Percentiles rank a stretch among this genome's conserved stretches.
These are phyloP conservation scores for Drosophila kikkawai DNA, from an alignment of 1,140 invertebrate genomes.

Conservation along the genomic window DNA sequence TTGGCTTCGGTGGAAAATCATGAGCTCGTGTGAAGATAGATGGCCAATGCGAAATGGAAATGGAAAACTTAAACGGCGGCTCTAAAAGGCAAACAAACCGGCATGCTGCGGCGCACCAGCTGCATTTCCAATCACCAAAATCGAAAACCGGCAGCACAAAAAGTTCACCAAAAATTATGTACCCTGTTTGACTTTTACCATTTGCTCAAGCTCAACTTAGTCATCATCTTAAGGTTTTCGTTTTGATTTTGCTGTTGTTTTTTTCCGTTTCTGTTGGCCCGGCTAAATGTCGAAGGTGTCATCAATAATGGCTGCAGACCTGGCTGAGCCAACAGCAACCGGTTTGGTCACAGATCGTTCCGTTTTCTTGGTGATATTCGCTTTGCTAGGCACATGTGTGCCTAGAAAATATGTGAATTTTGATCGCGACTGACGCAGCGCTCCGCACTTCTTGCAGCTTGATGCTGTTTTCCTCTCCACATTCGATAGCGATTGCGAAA, in stretches of 20 bases:
- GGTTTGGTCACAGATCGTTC: slow-evolving; percentile 53
- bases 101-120: slow-evolving; percentile 13
- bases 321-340: slow-evolving; percentile 38
- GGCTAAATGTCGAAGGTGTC: slow-evolving; percentile 81
- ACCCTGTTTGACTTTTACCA: slow-evolving; percentile 76
- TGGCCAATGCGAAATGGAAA: slow-evolving; percentile 70
- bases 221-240: slow-evolving; percentile 60
- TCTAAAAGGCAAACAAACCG: slow-evolving; percentile 70
- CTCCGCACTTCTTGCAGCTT: slow-evolving; percentile 14
- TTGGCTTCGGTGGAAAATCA: slow-evolving; percentile 52
- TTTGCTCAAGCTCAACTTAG: slow-evolving; percentile 71
- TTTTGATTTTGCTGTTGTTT: slow-evolving; percentile 32
- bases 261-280: slow-evolving; percentile 4
- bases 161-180: slow-evolving; percentile 71
- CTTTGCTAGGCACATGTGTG: slow-evolving; percentile 46
- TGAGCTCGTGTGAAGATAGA: slow-evolving; percentile 41
- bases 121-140: slow-evolving; percentile 53
- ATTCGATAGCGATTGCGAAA: slow-evolving; percentile 58
- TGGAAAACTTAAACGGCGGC: slow-evolving; percentile 72
- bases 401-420: slow-evolving; percentile 63
- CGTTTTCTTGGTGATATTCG: slow-evolving; percentile 51
- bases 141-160: slow-evolving; percentile 47
- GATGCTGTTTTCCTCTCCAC: slow-evolving; percentile 50
- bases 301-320: slow-evolving; percentile 61
- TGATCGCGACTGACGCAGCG: slow-evolving; percentile 50